Conservation (phyloP, 2,888 invertebrate species). For the Orthonychiurus folsomi region DNA sequence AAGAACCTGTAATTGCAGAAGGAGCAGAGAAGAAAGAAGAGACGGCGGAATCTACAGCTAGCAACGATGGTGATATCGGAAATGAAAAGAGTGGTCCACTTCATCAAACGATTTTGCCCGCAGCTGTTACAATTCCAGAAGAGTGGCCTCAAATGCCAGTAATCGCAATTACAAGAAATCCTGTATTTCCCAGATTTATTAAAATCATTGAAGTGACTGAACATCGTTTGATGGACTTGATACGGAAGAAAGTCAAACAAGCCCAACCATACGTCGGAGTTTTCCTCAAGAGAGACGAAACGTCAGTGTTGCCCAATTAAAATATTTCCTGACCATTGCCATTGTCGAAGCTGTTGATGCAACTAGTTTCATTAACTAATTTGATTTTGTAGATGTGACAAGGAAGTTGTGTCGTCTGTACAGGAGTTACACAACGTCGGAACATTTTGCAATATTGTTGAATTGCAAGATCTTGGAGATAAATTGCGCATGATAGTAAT, state of each 20-base stretch:
- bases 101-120: slow-evolving; percentile 52
- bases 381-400: slow-evolving; percentile 55
- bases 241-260: slow-evolving; percentile 84
- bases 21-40: background rate
- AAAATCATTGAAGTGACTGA: slow-evolving; percentile 91
- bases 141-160: slow-evolving; percentile 94
- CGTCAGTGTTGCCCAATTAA: slow-evolving; percentile 48
- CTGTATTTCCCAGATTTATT: slow-evolving; percentile 95
- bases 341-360: no score
- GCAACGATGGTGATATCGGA: background rate
- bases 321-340: slow-evolving; percentile 5
- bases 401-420: slow-evolving; percentile 71
- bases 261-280: slow-evolving; percentile 97
- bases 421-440: slow-evolving; percentile 84
- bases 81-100: background rate
- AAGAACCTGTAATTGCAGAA: background rate
- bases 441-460: slow-evolving; percentile 95
- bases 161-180: slow-evolving; percentile 85
- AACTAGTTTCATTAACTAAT: background rate
- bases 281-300: slow-evolving; percentile 85
- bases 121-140: slow-evolving; percentile 87
- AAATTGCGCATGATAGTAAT: slow-evolving; percentile 83
- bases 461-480: slow-evolving; percentile 90
- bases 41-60: background rate
- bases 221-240: slow-evolving; percentile 74